phyloP scores from a whole-genome alignment of 2,797 vertebrate species.

The Heliangelus exortis region DNA sequence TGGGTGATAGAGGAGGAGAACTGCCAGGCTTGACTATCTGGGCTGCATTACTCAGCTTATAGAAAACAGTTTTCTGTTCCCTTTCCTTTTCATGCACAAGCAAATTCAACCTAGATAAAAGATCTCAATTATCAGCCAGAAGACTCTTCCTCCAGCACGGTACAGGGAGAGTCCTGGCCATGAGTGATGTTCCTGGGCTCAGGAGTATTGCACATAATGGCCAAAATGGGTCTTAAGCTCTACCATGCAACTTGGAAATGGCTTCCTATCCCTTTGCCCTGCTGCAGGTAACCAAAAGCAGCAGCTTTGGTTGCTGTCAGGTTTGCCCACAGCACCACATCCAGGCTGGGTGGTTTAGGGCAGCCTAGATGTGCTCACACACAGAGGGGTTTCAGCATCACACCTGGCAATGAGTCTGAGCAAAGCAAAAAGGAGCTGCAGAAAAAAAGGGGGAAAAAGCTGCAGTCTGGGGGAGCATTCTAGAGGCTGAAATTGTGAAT shows the following conservation, averaged over 20 bases:
- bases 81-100: background rate
- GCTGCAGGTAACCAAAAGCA: background rate
- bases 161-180: background rate
- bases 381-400: background rate
- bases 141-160: background rate
- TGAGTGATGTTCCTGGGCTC: rapidly evolving
- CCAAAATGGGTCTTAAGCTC: background rate
- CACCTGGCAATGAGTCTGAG: background rate
- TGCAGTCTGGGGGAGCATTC: no score
- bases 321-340: background rate
- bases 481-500: no score
- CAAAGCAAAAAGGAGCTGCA: background rate
- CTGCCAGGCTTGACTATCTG: background rate
- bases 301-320: background rate
- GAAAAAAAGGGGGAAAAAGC: no score
- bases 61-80: background rate
- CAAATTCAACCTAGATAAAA: background rate
- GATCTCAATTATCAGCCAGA: background rate
- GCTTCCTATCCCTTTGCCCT: background rate
- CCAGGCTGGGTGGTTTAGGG: background rate
- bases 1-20: background rate
- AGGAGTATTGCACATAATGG: background rate
- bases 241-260: background rate
- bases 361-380: rapidly evolving
- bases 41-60: background rate